These are phyloP conservation scores for Eupristina koningsbergeri DNA, from an alignment of 1,140 invertebrate genomes.

Conservation along the genomic window DNA sequence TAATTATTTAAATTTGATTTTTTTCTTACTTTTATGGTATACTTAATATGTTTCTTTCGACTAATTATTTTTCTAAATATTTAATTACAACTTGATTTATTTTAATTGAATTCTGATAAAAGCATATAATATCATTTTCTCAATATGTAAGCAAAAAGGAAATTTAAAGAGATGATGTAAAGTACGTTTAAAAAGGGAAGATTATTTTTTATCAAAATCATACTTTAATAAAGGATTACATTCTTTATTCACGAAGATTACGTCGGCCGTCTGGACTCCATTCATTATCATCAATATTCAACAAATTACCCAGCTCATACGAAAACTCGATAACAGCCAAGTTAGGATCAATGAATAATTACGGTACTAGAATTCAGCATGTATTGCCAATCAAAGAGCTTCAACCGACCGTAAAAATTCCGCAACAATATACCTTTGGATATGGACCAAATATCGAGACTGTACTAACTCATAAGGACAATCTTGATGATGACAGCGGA, in stretches of 20 bases:
- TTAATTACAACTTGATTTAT: no score
- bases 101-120: no score
- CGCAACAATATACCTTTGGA: conserved; percentile 59
- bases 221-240: not conserved
- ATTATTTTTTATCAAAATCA: not conserved
- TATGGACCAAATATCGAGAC: conserved; percentile 56
- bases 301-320: conserved; percentile 58
- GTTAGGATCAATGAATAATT: conserved; percentile 53
- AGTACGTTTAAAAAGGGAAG: no score
- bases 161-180: no score
- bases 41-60: no score
- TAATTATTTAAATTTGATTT: no score
- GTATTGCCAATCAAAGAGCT: conserved; percentile 59
- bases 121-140: no score
- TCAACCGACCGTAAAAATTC: conserved; percentile 60
- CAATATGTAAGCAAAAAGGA: no score
- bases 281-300: conserved; percentile 53
- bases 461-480: conserved; percentile 56
- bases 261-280: conserved; percentile 18
- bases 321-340: conserved; percentile 59
- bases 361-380: conserved; percentile 35
- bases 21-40: no score
- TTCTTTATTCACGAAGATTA: conserved; percentile 8
- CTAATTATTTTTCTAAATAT: no score
- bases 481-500: conserved; percentile 75